phyloP scores from a whole-genome alignment of 2,113 vertebrate genomes.

The Prolemur simus region DNA sequence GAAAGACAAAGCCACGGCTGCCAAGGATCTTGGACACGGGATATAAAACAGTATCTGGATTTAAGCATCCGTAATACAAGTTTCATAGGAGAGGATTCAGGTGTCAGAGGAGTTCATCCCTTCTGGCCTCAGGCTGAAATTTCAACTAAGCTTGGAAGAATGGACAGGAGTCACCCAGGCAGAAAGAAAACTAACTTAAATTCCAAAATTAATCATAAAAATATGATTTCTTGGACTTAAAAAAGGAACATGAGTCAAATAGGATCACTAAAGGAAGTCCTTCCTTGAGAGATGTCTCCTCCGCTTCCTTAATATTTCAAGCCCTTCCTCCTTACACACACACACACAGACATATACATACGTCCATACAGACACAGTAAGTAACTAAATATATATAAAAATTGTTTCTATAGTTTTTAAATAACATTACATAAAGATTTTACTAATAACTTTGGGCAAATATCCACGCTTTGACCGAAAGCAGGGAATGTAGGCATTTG shows the following conservation, averaged over 20 bases:
- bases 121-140: neutral
- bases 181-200: slow-evolving; percentile 27
- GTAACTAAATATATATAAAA: neutral
- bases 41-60: neutral
- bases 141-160: slow-evolving; percentile 30
- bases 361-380: neutral
- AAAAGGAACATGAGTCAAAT: neutral
- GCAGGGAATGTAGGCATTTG: neutral
- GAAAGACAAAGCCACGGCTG: neutral
- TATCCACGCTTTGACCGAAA: neutral
- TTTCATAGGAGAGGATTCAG: neutral
- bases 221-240: slow-evolving; percentile 17
- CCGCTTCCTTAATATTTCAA: neutral
- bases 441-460: neutral
- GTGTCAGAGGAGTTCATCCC: neutral
- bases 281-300: neutral
- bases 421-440: neutral
- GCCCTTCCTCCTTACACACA: neutral
- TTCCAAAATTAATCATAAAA: slow-evolving; percentile 27
- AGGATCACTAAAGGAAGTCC: neutral
- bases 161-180: neutral
- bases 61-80: neutral
- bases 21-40: neutral
- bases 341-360: neutral
- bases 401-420: neutral